Base-by-base conservation (phyloP, 1,140 invertebrate genomes). In the Cherax destructor region DNA sequence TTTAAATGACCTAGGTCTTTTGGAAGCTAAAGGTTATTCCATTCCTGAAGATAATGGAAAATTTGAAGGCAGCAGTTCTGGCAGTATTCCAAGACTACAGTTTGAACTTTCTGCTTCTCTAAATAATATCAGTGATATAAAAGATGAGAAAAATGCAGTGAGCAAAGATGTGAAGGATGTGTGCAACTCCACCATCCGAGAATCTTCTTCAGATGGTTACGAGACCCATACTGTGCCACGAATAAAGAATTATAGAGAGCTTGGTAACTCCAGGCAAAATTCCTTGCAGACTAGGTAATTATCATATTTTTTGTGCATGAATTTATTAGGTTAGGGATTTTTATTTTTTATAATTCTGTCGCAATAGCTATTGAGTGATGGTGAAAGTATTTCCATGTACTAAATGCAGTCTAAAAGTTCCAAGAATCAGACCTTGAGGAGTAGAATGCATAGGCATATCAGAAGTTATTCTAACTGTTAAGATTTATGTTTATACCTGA, bases 141-240 rank as follows among this genome's bases (percentile, higher is more conserved):
- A 6, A 18, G 69, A 61, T 72, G 81, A 83, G 59, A 83, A 52
- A 47, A 49, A 65, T 10, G 6, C 41, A 21, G 41, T 83, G 59
- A 83, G 69, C 81, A 83, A 83, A 24, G 61, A 69, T 41, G 81
- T 69, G 61, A 83, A 83, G 59, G 81, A 83, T 6, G 81, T 65
- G 30, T 83, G 81, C 61, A 83, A 83, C 81, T 83, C 81, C 30
- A 83, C 59, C 61, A 83, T 83, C 24, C 9, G 41, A 83, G 81
- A 65, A 9, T 83, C 81, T 1, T 69, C 81, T 5, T 1, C 30
- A 30, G 81, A 65, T 24, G 11, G 9, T 24, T 30, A 4, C 1
- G 30, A 47, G 9, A 11, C 13, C 24, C 59, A 49, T 59, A 83
- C 47, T 24, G 30, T 49, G 7, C 59, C 18, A 41, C 59, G 50